Evolutionary conservation across 2,797 vertebrate genomes (phyloP).

Genomic region (Acipenser ruthenus): DNA sequence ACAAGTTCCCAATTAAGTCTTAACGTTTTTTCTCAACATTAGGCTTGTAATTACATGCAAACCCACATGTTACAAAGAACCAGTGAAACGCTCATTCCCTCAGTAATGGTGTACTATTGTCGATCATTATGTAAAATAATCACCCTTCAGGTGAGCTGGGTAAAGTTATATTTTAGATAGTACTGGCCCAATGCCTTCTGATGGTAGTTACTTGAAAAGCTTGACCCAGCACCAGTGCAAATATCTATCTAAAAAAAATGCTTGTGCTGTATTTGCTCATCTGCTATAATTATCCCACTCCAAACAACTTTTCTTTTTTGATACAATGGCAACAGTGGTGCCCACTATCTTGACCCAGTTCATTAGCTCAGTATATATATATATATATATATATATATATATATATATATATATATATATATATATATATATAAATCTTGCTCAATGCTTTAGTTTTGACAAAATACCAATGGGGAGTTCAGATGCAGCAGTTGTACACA

Average conservation of each 20-base stretch:
- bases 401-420: no score
- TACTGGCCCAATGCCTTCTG: no score
- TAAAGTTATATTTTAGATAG: no score
- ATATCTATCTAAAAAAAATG: constrained; percentile 24
- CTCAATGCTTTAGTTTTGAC: constrained; percentile 73
- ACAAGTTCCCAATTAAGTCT: no score
- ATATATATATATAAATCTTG: constrained; percentile 12
- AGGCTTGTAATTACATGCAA: no score
- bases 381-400: no score
- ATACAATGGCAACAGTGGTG: constrained; percentile 52
- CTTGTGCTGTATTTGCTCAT: constrained; percentile 47
- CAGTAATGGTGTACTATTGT: no score
- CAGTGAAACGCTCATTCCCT: no score
- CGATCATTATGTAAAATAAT: no score
- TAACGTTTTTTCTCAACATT: no score
- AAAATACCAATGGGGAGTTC: constrained; percentile 69
- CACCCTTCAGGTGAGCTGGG: no score
- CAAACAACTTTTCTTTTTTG: constrained; percentile 52
- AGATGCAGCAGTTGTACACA: constrained; percentile 67
- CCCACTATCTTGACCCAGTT: constrained; percentile 72
- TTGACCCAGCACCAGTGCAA: constrained; percentile 24
- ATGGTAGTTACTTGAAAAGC: constrained; percentile 24
- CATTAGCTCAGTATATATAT: constrained; percentile 47
- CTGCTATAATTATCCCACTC: constrained; percentile 48
- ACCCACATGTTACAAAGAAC: no score